phyloP scores from a whole-genome alignment of 2,113 vertebrate species.

The Xiphophorus hellerii region DNA sequence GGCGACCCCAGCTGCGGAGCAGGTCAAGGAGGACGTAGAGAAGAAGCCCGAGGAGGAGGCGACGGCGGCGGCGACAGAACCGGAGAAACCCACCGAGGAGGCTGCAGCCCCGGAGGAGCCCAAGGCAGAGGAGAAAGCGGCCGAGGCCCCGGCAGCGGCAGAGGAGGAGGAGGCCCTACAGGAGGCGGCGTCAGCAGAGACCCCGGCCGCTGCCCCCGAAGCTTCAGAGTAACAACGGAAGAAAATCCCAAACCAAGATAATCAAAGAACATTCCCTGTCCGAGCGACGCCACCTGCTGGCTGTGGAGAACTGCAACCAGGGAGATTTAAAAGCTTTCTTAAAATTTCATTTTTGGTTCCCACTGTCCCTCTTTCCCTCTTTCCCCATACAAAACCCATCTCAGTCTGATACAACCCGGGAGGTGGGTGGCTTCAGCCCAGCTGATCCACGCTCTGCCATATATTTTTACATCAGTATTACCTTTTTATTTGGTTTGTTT shows the following conservation, averaged over 20 bases:
- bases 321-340: constrained; percentile 90
- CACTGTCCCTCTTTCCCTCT: constrained; percentile 24
- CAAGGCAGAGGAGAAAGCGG: constrained; percentile 71
- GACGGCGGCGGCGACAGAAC: constrained; percentile 61
- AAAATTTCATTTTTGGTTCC: constrained; percentile 68
- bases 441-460: constrained; percentile 77
- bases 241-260: constrained; percentile 70
- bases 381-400: constrained; percentile 84
- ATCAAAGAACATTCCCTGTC: constrained; percentile 85
- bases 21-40: constrained; percentile 50
- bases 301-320: constrained; percentile 94
- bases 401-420: constrained; percentile 82
- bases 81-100: constrained; percentile 42
- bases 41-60: constrained; percentile 70
- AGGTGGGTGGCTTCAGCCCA: constrained; percentile 78
- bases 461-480: constrained; percentile 94
- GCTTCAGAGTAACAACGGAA: constrained; percentile 69
- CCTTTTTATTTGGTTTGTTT: constrained; percentile 68
- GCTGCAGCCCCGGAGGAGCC: constrained; percentile 72
- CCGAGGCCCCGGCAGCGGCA: constrained; percentile 34
- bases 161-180: constrained; percentile 84
- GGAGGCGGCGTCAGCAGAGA: constrained; percentile 85
- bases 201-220: constrained; percentile 81
- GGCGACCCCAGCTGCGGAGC: constrained; percentile 37
- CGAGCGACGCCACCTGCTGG: constrained; percentile 91